Base-by-base conservation (phyloP, 2,797 vertebrate genomes). In the Thunnus albacares region DNA sequence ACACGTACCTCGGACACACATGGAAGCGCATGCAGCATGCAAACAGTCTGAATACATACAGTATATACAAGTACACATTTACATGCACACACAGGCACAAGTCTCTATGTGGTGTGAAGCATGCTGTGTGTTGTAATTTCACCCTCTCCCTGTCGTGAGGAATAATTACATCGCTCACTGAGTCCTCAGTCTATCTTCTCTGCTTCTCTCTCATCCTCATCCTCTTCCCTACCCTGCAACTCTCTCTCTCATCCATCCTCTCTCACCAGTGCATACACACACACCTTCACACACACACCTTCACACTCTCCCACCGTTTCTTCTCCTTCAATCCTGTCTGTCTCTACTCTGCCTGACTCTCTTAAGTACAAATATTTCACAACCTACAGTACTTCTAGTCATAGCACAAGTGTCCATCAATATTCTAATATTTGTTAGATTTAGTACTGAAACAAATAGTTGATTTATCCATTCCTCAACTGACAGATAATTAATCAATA, bases 151-250 rank as follows among this genome's bases (percentile, higher is more conserved):
- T 86, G 83, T 89, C 51, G 89, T 80, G 90, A 94, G 91, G 91
- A 93, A 94, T 93, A 95, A 95, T 94, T 91, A 94, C 89, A 92
- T 89, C 61, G 81, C 92, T 94, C 87, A 88, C 88, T 90, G 91
- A 87, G 81, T 94, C 74, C 87, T 88, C 86, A 65, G 83, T 91
- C 89, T 71, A 74, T 92, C 84, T 72, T 6, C 76, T 74, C 75
- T 22, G 45, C 87, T 73, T 71, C 68, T 43, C 43, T 67, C 79
- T 77, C 84, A 24, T 71, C 78, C 80, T 65, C 76, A 45, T 71
- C 60, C 6, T 77, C 67, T 0, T 61, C 70, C n/a, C 13, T 20
- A 59, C 33, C 26, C 71, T 15, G 17, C 38, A 28, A 71, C 66
- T 57, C 58, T 45, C 51, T 64, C 77, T 51, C 58, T 24, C 55